Conservation (phyloP, 2,888 invertebrate genomes). For the Micoletzkya japonica region DNA sequence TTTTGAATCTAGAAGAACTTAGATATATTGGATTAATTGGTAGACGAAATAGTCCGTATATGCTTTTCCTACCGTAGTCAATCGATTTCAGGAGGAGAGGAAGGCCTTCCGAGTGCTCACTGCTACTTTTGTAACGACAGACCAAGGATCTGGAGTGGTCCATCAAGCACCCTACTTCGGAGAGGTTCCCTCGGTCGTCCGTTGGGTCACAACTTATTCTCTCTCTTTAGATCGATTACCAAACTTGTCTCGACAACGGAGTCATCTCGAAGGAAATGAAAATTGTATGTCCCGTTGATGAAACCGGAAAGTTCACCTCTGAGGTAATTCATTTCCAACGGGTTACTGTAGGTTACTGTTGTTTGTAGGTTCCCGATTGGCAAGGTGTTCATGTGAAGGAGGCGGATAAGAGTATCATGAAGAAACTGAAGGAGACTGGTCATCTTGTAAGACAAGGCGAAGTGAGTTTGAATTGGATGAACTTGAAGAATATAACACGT, state of each 20-base stretch:
- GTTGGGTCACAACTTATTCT: neutral
- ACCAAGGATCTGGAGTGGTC: slow-evolving; percentile 94
- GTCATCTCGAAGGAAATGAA: slow-evolving; percentile 81
- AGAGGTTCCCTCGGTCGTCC: slow-evolving; percentile 67
- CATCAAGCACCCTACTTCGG: slow-evolving; percentile 99
- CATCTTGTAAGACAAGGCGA: slow-evolving; percentile 76
- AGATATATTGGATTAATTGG: no score
- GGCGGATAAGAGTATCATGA: slow-evolving; percentile 92
- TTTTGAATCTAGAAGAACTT: neutral
- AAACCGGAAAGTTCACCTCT: slow-evolving; percentile 81
- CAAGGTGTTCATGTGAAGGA: slow-evolving; percentile 90
- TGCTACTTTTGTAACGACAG: slow-evolving; percentile 91
- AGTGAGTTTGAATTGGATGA: slow-evolving; percentile 66
- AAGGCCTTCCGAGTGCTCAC: slow-evolving; percentile 76
- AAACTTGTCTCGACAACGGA: slow-evolving; percentile 74
- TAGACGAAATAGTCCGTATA: neutral
- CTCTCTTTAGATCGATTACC: slow-evolving; percentile 81
- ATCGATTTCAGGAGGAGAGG: slow-evolving; percentile 37
- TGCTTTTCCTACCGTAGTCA: neutral
- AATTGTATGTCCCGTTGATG: slow-evolving; percentile 90
- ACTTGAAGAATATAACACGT: no score
- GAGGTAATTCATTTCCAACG: slow-evolving; percentile 71
- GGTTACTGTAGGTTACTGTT: neutral
- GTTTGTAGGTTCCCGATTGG: slow-evolving; percentile 73
- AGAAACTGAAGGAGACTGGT: slow-evolving; percentile 77